Evolutionary conservation across 2,797 vertebrate species (phyloP), one percentile per base, ranked within the genome.

Genomic region (Decapterus maruadsi): DNA sequence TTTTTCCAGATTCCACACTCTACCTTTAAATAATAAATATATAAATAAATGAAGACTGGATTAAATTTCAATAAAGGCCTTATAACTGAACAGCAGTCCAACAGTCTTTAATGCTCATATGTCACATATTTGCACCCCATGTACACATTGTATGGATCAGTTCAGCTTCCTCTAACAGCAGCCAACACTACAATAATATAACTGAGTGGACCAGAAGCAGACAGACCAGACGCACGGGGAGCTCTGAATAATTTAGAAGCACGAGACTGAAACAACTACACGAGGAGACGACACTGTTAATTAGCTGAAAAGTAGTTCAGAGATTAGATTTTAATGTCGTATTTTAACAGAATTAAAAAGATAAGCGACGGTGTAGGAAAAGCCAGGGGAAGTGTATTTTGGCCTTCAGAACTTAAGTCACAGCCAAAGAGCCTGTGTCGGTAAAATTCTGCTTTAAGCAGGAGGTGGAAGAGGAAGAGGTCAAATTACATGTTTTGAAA

Each of bases 201-300:
- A 73, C 19, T 66, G 56, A 46, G 31, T 64, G 16, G 65, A 56
- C 42, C 53, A 13, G 58, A 72, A 63, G 36, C 68, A 69, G 68
- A 46, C 51, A 53, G 58, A 9, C 43, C 34, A 45, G 31, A 61
- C 73, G 40, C 59, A 58, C 57, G 17, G 60, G 40, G 48, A 76
- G 53, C 68, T 66, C 16, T 82, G 63, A 83, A 86, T 84, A 66
- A 86, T 85, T 87, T 67, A 86, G 57, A 71, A 36, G 11, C 36
- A 5, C 26, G 53, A 78, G 19, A 62, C 29, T 65, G 53, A 78
- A 61, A 51, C 50, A 34, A 9, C 31, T 16, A 43, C 62, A 66
- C 7, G 31, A n/a, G 62, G 50, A 61, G 5, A 61, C 50, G 20
- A 54, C 19, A 19, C 13, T 72, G 29, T 4, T 43, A 20, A 40